A percentile compares a stretch with the other conserved stretches of the same genome.
phyloP scores from a whole-genome alignment of 2,113 vertebrate genomes.

The Rostratula benghalensis region DNA sequence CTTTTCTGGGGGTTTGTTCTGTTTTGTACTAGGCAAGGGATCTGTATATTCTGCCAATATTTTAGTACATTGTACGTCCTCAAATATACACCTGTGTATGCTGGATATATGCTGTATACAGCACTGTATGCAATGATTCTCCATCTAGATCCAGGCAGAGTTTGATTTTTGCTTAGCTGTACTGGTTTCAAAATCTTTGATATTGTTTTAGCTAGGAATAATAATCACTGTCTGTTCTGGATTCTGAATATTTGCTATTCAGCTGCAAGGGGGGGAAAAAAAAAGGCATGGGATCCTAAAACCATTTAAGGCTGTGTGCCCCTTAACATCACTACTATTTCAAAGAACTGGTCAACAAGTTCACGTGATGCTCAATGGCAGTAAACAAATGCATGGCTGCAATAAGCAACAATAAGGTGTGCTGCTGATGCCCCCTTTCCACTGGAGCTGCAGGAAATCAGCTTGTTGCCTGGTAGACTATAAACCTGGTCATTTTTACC shows the following conservation, averaged over 20 bases:
- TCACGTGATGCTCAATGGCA: not conserved
- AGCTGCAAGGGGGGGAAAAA: not conserved
- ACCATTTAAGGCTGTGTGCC: not conserved
- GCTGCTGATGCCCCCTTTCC: not conserved
- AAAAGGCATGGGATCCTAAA: not conserved
- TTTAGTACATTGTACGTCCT: not conserved
- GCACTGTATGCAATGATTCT: not conserved
- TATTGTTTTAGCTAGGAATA: not conserved
- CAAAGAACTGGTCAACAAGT: not conserved
- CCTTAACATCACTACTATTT: not conserved
- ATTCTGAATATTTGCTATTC: not conserved
- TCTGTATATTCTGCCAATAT: not conserved
- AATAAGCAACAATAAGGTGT: not conserved
- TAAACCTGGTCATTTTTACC: not conserved
- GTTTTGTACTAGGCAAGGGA: not conserved
- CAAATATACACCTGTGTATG: not conserved
- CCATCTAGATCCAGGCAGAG: not conserved
- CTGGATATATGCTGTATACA: not conserved
- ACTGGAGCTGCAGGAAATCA: not conserved
- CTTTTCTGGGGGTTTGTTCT: not conserved
- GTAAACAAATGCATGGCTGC: not conserved
- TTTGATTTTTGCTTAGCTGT: not conserved
- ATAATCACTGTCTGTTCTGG: not conserved
- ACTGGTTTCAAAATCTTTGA: not conserved
- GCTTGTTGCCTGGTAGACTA: not conserved